A percentile compares a stretch with the other conserved stretches of the same genome.
Conservation (phyloP, 1,140 invertebrate genomes). For the Aphaenogaster rudis region DNA sequence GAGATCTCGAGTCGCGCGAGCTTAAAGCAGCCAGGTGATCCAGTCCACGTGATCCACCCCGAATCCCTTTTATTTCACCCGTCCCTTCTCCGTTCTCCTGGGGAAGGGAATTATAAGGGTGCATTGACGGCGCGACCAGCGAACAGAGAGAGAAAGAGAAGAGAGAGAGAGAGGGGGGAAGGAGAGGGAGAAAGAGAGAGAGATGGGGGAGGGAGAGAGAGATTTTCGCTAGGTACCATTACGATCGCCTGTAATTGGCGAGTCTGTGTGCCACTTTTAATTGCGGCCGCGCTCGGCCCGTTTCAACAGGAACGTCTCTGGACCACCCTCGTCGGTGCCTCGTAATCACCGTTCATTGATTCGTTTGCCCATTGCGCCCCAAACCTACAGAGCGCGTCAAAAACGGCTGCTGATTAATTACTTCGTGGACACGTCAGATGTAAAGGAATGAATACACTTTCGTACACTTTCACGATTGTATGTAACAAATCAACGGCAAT, state of each 20-base stretch:
- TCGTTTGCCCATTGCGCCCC: background rate
- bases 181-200: no score
- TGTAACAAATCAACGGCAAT: background rate
- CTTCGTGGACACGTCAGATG: background rate
- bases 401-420: constrained; percentile 10
- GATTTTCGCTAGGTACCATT: constrained; percentile 39
- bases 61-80: constrained; percentile 29
- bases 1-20: constrained; percentile 1
- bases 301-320: constrained; percentile 33
- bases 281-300: background rate
- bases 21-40: constrained; percentile 20
- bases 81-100: background rate
- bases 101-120: background rate
- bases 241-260: constrained; percentile 54
- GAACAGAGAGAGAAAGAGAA: background rate
- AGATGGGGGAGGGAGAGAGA: no score
- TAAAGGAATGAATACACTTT: background rate
- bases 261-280: constrained; percentile 63
- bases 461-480: background rate
- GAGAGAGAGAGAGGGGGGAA: background rate
- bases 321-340: background rate
- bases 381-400: background rate
- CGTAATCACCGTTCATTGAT: constrained; percentile 60
- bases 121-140: background rate
- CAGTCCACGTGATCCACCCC: background rate